Conservation (phyloP, 2,888 invertebrate species). For the Salpingus planirostris region DNA sequence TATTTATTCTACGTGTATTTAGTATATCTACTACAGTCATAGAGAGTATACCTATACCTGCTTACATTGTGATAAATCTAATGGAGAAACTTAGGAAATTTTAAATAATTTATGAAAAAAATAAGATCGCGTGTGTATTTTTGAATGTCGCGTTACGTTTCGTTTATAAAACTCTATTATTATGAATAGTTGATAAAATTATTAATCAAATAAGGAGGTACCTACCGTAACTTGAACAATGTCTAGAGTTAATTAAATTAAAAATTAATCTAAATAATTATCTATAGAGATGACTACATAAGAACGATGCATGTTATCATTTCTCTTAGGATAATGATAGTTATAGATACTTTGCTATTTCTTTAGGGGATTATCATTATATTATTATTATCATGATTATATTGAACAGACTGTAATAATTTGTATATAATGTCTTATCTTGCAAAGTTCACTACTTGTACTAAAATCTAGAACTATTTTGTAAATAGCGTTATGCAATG, state of each 20-base stretch:
- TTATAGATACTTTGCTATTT: constrained; percentile 11
- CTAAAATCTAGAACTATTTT: constrained; percentile 31
- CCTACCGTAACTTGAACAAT: too few species aligned
- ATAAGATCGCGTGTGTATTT: too few species aligned
- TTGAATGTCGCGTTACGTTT: too few species aligned
- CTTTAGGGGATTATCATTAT: constrained; percentile 14
- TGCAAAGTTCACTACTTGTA: constrained; percentile 31
- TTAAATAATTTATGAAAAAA: too few species aligned
- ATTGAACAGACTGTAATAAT: constrained; percentile 30
- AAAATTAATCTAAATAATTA: neutral
- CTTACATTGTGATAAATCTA: constrained; percentile 37
- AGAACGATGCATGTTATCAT: constrained; percentile 21
- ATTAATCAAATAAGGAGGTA: too few species aligned
- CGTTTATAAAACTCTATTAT: too few species aligned
- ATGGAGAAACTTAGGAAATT: too few species aligned
- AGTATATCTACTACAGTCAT: constrained; percentile 13
- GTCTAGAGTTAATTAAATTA: neutral
- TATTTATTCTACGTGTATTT: constrained; percentile 25
- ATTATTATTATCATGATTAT: constrained; percentile 13
- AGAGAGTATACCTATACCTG: constrained; percentile 30
- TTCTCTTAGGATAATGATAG: constrained; percentile 18
- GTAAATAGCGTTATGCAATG: constrained; percentile 36
- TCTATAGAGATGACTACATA: constrained; percentile 13
- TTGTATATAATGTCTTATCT: constrained; percentile 30
- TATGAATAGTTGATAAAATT: too few species aligned